Evolutionary conservation across 2,113 vertebrate species (phyloP).

Genomic region (Hiodon alosoides): DNA sequence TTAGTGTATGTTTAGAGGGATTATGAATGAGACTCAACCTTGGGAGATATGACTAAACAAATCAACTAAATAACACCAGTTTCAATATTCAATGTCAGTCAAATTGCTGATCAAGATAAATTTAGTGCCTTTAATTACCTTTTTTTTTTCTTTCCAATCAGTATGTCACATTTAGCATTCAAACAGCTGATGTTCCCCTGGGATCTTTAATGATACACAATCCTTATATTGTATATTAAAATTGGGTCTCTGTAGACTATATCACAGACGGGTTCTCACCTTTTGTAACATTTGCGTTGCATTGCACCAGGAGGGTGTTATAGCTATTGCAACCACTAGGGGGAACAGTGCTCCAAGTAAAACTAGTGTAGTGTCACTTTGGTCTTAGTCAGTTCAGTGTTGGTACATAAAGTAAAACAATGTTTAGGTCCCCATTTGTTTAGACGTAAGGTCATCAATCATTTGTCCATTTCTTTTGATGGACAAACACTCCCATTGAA

Average conservation of each 20-base stretch:
- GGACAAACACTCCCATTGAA: neutral
- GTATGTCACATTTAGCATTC: too few species aligned
- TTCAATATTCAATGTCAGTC: neutral
- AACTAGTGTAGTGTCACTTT: too few species aligned
- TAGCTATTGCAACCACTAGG: neutral
- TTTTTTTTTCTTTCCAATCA: too few species aligned
- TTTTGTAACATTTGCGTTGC: neutral
- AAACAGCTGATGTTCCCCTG: too few species aligned
- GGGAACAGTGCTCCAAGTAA: neutral
- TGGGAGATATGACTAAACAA: neutral
- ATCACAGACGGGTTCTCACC: neutral
- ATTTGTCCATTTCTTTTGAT: neutral
- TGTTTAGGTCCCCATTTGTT: neutral
- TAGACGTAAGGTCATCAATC: neutral
- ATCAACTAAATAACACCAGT: slow-evolving; percentile 5
- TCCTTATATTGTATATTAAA: neutral
- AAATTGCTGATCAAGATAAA: neutral
- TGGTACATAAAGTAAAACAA: neutral
- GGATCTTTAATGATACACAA: neutral
- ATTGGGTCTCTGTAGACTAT: neutral
- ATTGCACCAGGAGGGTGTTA: neutral
- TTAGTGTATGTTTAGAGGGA: slow-evolving; percentile 3
- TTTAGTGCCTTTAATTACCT: neutral
- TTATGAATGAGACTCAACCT: slow-evolving; percentile 17
- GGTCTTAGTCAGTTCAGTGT: neutral